These are phyloP conservation scores for Acleris laterana DNA, from an alignment of 2,888 invertebrate genomes.

Conservation along the genomic window DNA sequence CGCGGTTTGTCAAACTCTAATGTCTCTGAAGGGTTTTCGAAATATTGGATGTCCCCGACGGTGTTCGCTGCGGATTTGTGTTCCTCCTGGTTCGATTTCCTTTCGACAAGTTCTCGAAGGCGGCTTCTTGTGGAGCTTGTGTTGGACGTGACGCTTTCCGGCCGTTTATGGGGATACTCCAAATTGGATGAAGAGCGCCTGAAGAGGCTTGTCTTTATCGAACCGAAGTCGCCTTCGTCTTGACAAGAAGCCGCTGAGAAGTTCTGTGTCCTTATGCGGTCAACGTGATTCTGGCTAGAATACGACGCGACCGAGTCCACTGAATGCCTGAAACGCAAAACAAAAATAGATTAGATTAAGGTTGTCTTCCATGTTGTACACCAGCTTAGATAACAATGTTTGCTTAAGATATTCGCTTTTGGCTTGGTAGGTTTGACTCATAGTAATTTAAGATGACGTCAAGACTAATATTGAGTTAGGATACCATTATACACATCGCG, in stretches of 20 bases:
- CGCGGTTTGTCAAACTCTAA: conserved; percentile 76
- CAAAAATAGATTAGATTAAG: conserved; percentile 69
- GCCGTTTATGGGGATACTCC: conserved; percentile 73
- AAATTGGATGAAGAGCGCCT: conserved; percentile 78
- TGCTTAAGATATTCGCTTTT: conserved; percentile 63
- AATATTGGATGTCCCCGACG: conserved; percentile 79
- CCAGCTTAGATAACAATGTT: conserved; percentile 63
- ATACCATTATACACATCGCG: conserved; percentile 14
- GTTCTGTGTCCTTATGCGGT: conserved; percentile 83
- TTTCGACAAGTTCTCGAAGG: conserved; percentile 81
- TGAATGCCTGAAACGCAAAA: conserved; percentile 81
- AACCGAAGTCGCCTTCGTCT: conserved; percentile 80
- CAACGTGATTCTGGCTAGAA: conserved; percentile 85
- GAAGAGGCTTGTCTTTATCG: conserved; percentile 80
- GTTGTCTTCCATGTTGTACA: conserved; percentile 47
- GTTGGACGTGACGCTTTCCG: conserved; percentile 79
- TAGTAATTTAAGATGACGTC: conserved; percentile 52
- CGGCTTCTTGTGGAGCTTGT: conserved; percentile 82
- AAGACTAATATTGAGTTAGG: conserved; percentile 57
- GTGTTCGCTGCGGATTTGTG: conserved; percentile 77
- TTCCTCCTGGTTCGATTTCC: conserved; percentile 81
- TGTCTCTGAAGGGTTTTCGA: conserved; percentile 80
- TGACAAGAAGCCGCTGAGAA: conserved; percentile 84
- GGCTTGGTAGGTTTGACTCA: conserved; percentile 59
- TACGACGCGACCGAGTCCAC: conserved; percentile 85